Evolutionary conservation across 2,113 vertebrate species (phyloP).

Genomic region (Fregata magnificens): DNA sequence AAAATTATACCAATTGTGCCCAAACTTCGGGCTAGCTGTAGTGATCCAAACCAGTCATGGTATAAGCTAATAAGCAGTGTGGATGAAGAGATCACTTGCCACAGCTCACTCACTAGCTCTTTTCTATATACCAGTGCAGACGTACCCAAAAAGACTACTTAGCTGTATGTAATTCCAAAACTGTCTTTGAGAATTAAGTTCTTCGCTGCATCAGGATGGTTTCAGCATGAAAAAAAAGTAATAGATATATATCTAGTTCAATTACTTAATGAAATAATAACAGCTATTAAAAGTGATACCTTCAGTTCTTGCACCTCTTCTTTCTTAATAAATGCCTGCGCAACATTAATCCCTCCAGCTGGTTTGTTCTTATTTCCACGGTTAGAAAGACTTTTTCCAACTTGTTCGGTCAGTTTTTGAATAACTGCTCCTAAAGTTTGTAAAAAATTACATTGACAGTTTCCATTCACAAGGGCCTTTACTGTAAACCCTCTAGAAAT

Average conservation of each 20-base stretch:
- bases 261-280: background rate
- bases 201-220: background rate
- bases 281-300: slow-evolving; percentile 64
- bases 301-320: slow-evolving; percentile 78
- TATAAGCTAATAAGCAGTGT: background rate
- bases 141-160: background rate
- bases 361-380: slow-evolving; percentile 71
- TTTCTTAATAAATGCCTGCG: slow-evolving; percentile 68
- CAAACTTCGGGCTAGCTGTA: background rate
- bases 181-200: background rate
- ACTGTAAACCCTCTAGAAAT: background rate
- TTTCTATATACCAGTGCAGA: background rate
- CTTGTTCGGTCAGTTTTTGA: slow-evolving; percentile 72
- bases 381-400: slow-evolving; percentile 75
- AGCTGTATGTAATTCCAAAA: background rate
- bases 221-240: background rate
- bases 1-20: background rate
- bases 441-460: background rate
- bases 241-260: background rate
- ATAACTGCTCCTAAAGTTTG: slow-evolving; percentile 72
- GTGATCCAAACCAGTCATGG: background rate
- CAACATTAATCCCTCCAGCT: slow-evolving; percentile 73
- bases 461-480: background rate
- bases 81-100: background rate
- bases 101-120: background rate